These are phyloP conservation scores for Oxygymnocypris stewartii DNA, from an alignment of 2,113 vertebrate genomes.

Conservation along the genomic window DNA sequence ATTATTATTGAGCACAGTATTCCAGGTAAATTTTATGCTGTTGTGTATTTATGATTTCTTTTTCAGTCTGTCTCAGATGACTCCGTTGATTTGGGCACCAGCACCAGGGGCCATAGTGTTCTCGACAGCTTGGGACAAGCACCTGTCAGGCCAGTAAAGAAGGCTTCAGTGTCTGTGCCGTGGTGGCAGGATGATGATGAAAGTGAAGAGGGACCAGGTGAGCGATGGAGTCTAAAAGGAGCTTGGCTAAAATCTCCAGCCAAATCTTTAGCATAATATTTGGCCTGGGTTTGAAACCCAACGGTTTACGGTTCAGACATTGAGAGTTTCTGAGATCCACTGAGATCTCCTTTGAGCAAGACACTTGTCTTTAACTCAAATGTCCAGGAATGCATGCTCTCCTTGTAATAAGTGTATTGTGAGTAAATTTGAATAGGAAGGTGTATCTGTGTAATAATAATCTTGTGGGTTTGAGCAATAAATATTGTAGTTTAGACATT, in stretches of 20 bases:
- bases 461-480: not conserved
- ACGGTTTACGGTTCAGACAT: not conserved
- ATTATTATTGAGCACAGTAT: not conserved
- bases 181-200: constrained; percentile 84
- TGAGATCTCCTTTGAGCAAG: not conserved
- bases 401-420: not conserved
- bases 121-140: constrained; percentile 69
- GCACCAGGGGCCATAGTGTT: constrained; percentile 67
- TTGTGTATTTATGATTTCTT: not conserved
- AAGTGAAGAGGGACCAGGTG: constrained; percentile 41
- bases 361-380: not conserved
- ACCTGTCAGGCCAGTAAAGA: constrained; percentile 68
- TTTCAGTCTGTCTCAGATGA: constrained; percentile 92
- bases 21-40: not conserved
- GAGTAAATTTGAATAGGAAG: not conserved
- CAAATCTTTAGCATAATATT: not conserved
- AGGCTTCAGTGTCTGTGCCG: constrained; percentile 61
- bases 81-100: constrained; percentile 78
- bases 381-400: not conserved
- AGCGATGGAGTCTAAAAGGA: constrained; percentile 3
- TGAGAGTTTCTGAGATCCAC: not conserved
- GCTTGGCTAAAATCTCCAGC: not conserved
- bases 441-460: not conserved
- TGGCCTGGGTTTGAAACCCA: not conserved
- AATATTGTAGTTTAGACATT: not conserved